These are phyloP conservation scores for Onychomys leucogaster DNA, from an alignment of 2,797 vertebrate species.

Conservation along the genomic window DNA sequence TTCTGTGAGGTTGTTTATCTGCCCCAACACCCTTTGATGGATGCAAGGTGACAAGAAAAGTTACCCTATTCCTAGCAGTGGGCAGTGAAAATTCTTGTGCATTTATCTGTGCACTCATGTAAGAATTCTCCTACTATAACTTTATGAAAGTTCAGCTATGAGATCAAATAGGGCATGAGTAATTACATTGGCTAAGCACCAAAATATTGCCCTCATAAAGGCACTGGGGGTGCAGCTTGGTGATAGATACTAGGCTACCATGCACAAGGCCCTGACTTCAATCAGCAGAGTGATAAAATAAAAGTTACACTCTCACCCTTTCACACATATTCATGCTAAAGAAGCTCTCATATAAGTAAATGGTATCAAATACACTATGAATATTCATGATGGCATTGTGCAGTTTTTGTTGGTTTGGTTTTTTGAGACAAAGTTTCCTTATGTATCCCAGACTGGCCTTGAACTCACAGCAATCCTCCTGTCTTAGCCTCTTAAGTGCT, in stretches of 20 bases:
- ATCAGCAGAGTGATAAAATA: not conserved
- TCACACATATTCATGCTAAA: not conserved
- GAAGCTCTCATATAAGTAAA: not conserved
- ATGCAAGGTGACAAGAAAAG: not conserved
- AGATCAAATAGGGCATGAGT: slow-evolving; percentile 12
- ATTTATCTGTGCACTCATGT: not conserved
- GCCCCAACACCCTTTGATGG: not conserved
- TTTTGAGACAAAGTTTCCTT: not conserved
- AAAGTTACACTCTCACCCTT: not conserved
- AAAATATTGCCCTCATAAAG: slow-evolving; percentile 25
- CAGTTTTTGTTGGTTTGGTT: not conserved
- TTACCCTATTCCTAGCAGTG: not conserved
- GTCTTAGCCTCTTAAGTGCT: not conserved
- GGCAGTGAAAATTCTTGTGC: not conserved
- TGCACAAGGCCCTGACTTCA: not conserved
- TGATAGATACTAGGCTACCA: not conserved
- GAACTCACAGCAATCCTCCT: not conserved
- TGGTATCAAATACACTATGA: not conserved
- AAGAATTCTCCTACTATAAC: slow-evolving; percentile 4
- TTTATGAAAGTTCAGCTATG: slow-evolving; percentile 19
- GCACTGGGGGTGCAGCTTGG: not conserved
- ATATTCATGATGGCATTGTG: not conserved
- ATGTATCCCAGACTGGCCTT: not conserved
- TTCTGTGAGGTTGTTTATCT: not conserved
- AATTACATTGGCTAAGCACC: slow-evolving; percentile 27